A percentile compares a stretch with the other conserved stretches of the same genome.
These are phyloP conservation scores for Melanostoma scalare DNA, from an alignment of 2,888 invertebrate genomes.

Conservation along the genomic window DNA sequence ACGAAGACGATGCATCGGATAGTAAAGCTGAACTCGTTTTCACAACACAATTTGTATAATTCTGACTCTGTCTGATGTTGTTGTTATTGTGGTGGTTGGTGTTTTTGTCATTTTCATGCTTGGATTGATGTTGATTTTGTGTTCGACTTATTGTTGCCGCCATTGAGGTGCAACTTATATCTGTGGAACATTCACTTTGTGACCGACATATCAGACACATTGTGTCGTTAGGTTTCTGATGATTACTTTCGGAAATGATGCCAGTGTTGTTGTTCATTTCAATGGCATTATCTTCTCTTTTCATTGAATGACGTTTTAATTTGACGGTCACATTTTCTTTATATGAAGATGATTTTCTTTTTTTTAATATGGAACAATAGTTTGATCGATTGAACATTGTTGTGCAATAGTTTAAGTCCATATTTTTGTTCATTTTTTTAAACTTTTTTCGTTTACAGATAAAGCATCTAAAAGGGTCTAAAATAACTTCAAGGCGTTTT, in stretches of 20 bases:
- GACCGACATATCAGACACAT: constrained; percentile 60
- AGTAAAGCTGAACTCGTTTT: constrained; percentile 54
- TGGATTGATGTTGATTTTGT: constrained; percentile 8
- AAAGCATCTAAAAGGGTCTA: constrained; percentile 24
- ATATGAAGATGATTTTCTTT: constrained; percentile 60
- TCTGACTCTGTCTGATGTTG: constrained; percentile 38
- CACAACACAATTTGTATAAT: constrained; percentile 49
- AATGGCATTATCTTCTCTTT: constrained; percentile 10
- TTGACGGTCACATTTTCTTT: constrained; percentile 62
- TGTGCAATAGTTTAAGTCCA: constrained; percentile 54
- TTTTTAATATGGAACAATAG: constrained; percentile 58
- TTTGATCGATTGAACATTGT: constrained; percentile 57
- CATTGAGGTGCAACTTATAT: constrained; percentile 37
- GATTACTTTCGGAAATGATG: neutral
- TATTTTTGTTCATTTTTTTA: constrained; percentile 23
- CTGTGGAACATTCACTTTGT: constrained; percentile 38
- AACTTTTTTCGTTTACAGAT: neutral
- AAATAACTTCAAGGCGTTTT: neutral
- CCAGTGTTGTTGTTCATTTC: constrained; percentile 3
- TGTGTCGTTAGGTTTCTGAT: constrained; percentile 20
- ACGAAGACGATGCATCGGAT: constrained; percentile 8
- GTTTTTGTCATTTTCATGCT: constrained; percentile 13
- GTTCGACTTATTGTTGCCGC: constrained; percentile 26
- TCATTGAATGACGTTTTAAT: constrained; percentile 54
- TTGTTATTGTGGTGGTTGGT: constrained; percentile 5